phyloP scores from a whole-genome alignment of 2,797 vertebrate genomes.

The Cuculus canorus region DNA sequence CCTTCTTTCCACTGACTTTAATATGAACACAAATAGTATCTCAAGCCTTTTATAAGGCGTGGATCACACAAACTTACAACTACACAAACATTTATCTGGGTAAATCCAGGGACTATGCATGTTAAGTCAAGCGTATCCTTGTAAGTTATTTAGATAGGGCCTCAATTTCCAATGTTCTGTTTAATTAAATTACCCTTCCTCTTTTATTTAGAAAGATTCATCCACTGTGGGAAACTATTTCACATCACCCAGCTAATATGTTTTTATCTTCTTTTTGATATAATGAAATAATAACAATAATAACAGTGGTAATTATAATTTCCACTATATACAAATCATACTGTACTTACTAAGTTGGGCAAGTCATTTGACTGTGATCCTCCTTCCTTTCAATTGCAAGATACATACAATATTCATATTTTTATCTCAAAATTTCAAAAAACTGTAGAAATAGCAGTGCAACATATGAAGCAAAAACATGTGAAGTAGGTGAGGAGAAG shows the following conservation, averaged over 20 bases:
- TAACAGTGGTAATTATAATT: not conserved
- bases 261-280: not conserved
- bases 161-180: not conserved
- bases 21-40: not conserved
- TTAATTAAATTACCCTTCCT: not conserved
- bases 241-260: not conserved
- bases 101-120: rapidly evolving
- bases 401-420: not conserved
- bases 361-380: not conserved
- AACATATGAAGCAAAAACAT: not conserved
- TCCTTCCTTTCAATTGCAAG: not conserved
- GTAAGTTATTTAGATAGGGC: not conserved
- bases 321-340: not conserved
- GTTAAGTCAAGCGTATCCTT: rapidly evolving
- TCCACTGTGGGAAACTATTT: not conserved
- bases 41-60: not conserved
- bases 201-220: not conserved
- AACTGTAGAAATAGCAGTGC: not conserved
- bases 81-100: not conserved
- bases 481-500: not conserved
- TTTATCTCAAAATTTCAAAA: not conserved
- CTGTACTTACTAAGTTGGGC: not conserved
- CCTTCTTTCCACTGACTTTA: not conserved
- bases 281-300: not conserved
- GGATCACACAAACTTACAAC: not conserved